Percentiles rank a stretch among this genome's conserved stretches.
Conservation (phyloP, 2,113 vertebrate genomes). For the Indri indri region DNA sequence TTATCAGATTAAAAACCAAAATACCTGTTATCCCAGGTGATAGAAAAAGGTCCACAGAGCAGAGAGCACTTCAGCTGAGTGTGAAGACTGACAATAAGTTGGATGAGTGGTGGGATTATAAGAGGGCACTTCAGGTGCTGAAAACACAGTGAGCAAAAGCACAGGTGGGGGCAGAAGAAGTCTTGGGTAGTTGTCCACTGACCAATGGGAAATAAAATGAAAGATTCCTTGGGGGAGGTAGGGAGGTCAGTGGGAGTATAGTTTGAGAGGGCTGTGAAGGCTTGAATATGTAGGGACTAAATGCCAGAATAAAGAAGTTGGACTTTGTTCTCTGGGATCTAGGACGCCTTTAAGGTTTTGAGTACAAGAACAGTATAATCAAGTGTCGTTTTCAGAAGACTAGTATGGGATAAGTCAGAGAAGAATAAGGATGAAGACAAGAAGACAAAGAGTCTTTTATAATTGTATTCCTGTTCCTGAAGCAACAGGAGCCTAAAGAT, state of each 20-base stretch:
- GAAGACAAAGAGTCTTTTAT: not conserved
- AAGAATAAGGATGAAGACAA: not conserved
- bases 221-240: not conserved
- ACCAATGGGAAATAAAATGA: not conserved
- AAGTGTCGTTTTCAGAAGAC: not conserved
- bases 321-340: not conserved
- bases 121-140: not conserved
- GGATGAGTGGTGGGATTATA: not conserved
- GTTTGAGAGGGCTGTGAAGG: not conserved
- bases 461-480: not conserved
- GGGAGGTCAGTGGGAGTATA: not conserved
- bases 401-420: not conserved
- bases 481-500: not conserved
- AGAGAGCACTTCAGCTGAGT: not conserved
- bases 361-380: not conserved
- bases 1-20: not conserved
- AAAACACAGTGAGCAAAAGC: not conserved
- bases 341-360: not conserved
- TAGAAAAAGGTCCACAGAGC: not conserved
- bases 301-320: not conserved
- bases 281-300: not conserved
- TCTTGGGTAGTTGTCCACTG: not conserved
- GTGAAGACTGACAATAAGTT: not conserved
- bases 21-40: not conserved
- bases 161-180: not conserved